Percentiles rank a stretch among this genome's conserved stretches.
Evolutionary conservation across 2,113 vertebrate genomes (phyloP).

Genomic region (Cynoglossus semilaevis): DNA sequence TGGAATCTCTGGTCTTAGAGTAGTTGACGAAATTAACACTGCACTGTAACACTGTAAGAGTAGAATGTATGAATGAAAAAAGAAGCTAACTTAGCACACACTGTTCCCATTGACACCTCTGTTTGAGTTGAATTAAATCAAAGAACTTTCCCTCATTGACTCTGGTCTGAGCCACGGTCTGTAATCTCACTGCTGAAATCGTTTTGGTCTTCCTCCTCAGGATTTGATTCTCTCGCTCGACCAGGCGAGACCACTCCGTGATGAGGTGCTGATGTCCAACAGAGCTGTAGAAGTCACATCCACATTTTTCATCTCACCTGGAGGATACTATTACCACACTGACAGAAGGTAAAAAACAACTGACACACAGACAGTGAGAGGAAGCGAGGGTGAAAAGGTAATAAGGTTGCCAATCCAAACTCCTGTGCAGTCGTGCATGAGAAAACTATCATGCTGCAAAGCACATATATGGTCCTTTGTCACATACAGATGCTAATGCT

Average conservation of each 20-base stretch:
- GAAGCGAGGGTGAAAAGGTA: slow-evolving; percentile 36
- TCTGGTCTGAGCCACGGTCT: slow-evolving; percentile 48
- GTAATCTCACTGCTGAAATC: slow-evolving; percentile 56
- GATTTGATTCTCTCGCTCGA: slow-evolving; percentile 67
- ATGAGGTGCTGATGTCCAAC: slow-evolving; percentile 70
- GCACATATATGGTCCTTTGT: slow-evolving; percentile 26
- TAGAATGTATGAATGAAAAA: no score
- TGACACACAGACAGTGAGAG: slow-evolving; percentile 28
- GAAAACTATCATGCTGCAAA: slow-evolving; percentile 58
- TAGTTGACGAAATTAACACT: no score
- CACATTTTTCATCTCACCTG: slow-evolving; percentile 61
- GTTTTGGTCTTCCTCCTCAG: slow-evolving; percentile 50
- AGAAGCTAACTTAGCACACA: background rate
- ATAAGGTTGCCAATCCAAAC: slow-evolving; percentile 55
- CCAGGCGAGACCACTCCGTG: slow-evolving; percentile 64
- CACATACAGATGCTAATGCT: slow-evolving; percentile 1
- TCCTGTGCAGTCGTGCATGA: slow-evolving; percentile 56
- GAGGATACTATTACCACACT: slow-evolving; percentile 35
- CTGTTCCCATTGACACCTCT: slow-evolving; percentile 8
- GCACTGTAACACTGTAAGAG: no score
- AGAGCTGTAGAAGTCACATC: slow-evolving; percentile 68
- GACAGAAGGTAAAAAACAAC: slow-evolving; percentile 29
- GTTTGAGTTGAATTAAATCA: slow-evolving; percentile 53
- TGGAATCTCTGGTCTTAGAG: no score
- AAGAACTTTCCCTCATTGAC: slow-evolving; percentile 49